These are phyloP conservation scores for Corydoras sp. DNA, from an alignment of 2,113 vertebrate genomes.

Conservation along the genomic window DNA sequence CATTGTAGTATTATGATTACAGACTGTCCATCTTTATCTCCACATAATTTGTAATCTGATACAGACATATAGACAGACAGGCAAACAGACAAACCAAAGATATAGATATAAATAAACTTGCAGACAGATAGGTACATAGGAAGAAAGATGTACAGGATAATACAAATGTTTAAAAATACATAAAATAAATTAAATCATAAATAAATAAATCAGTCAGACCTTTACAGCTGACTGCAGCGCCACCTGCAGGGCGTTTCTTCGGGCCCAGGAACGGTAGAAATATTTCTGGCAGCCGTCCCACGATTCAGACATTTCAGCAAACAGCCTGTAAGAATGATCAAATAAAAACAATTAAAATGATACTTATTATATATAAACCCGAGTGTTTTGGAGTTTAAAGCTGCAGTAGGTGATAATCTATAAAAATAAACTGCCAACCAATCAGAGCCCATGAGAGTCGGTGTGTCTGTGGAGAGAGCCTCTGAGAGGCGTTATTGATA, in stretches of 20 bases:
- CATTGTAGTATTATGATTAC: too few species aligned
- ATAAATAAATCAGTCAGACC: slow-evolving; percentile 57
- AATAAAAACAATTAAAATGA: not conserved
- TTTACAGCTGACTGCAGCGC: slow-evolving; percentile 77
- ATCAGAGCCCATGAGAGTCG: too few species aligned
- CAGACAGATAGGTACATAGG: not conserved
- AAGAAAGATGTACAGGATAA: not conserved
- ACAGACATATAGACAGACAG: not conserved
- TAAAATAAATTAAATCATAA: too few species aligned
- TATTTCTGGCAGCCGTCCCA: slow-evolving; percentile 96
- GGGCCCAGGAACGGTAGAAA: slow-evolving; percentile 85
- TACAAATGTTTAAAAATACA: not conserved
- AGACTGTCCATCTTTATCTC: too few species aligned
- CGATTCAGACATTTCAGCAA: slow-evolving; percentile 71
- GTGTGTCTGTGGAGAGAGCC: too few species aligned
- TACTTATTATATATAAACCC: not conserved
- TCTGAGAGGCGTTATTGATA: too few species aligned
- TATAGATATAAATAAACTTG: too few species aligned
- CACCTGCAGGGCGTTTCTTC: slow-evolving; percentile 69
- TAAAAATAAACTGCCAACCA: too few species aligned
- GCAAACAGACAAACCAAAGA: not conserved
- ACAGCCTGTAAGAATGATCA: slow-evolving; percentile 64
- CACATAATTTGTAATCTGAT: too few species aligned
- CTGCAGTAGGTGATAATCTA: too few species aligned
- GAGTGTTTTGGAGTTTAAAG: too few species aligned